Evolutionary conservation across 2,888 invertebrate species (phyloP).

Genomic region (Fragum fragum): DNA sequence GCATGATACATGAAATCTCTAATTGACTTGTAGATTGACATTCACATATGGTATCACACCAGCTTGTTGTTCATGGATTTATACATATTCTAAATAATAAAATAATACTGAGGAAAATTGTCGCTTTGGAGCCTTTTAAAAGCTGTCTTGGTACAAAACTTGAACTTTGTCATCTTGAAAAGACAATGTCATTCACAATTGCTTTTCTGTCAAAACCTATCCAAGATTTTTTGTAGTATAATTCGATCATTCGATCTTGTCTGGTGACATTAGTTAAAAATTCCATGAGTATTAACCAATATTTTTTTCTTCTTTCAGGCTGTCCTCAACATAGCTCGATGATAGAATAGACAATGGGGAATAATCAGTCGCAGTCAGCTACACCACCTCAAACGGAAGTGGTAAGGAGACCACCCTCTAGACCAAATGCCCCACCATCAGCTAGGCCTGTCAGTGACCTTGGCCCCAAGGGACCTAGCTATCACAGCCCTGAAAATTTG

Average conservation of each 20-base stretch:
- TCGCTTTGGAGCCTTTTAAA: no score
- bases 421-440: constrained; percentile 70
- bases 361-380: constrained; percentile 58
- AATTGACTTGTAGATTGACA: background rate
- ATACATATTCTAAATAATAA: no score
- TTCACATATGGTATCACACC: background rate
- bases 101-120: no score
- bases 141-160: no score
- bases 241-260: no score
- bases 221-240: no score
- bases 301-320: no score
- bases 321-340: background rate
- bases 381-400: constrained; percentile 52
- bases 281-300: no score
- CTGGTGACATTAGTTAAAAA: no score
- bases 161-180: no score
- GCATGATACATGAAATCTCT: background rate
- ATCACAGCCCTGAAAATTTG: constrained; percentile 75
- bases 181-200: no score
- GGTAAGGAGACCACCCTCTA: constrained; percentile 70
- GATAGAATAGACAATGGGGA: constrained; percentile 46
- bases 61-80: background rate
- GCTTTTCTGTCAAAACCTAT: no score
- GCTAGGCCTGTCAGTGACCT: constrained; percentile 61
- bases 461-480: constrained; percentile 73